Conservation (phyloP, 1,140 invertebrate species). For the Bombyx mori region ASM3026992v2 NC_085122.1:14038001-14038500, state of each 20-base stretch:
- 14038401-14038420: constrained; percentile 41
- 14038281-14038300: constrained; percentile 51
- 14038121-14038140: background rate
- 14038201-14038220: constrained; percentile 6
- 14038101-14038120: constrained; percentile 40
- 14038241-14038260: constrained; percentile 33
- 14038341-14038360: constrained; percentile 72
- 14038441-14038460: constrained; percentile 22
- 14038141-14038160: no score
- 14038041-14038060: constrained; percentile 63
- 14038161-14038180: no score
- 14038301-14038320: constrained; percentile 46
- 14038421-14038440: constrained; percentile 39
- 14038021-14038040: constrained; percentile 59
- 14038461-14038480: no score
- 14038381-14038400: constrained; percentile 67
- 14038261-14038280: constrained; percentile 62
- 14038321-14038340: constrained; percentile 65
- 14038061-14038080: constrained; percentile 53
- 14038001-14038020: constrained; percentile 54
- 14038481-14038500: no score
- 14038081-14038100: constrained; percentile 44
- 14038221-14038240: constrained; percentile 14
- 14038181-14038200: no score
- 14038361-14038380: constrained; percentile 65